phyloP scores from a whole-genome alignment of 2,797 vertebrate species.

The Pogoniulus pusillus region DNA sequence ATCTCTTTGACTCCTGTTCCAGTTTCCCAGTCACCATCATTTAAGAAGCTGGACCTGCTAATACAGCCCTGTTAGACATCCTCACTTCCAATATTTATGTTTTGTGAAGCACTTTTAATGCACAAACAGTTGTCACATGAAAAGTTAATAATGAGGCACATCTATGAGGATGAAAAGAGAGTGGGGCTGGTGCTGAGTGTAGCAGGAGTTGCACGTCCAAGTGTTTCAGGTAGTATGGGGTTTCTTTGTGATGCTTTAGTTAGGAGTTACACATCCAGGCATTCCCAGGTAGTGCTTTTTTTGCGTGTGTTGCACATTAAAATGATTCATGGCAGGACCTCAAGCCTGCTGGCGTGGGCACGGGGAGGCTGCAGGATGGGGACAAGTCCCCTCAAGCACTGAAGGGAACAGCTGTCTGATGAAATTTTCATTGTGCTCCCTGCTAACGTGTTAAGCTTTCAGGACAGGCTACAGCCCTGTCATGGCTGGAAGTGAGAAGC shows the following conservation, averaged over 20 bases:
- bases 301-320: not conserved
- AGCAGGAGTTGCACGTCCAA: slow-evolving; percentile 44
- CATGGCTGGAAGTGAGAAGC: slow-evolving; percentile 1
- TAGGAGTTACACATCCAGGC: slow-evolving; percentile 46
- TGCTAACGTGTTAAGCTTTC: slow-evolving; percentile 26
- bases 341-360: not conserved
- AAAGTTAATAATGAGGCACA: slow-evolving; percentile 76
- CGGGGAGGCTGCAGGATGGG: not conserved
- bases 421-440: slow-evolving; percentile 58
- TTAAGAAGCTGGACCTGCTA: slow-evolving; percentile 30
- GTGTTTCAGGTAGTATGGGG: slow-evolving; percentile 31
- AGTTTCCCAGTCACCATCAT: slow-evolving; percentile 13
- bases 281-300: slow-evolving; percentile 33
- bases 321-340: not conserved
- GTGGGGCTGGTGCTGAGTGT: slow-evolving; percentile 10
- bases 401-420: slow-evolving; percentile 24
- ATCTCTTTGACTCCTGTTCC: slow-evolving; percentile 41
- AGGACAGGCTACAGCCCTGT: not conserved
- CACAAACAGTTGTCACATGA: slow-evolving; percentile 77
- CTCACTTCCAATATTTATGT: slow-evolving; percentile 46
- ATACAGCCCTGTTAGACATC: not conserved
- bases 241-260: not conserved
- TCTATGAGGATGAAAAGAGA: slow-evolving; percentile 68
- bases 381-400: not conserved
- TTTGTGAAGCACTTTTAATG: slow-evolving; percentile 59